Percentiles rank a stretch among this genome's conserved stretches.
These are phyloP conservation scores for Xyrichtys novacula DNA, from an alignment of 2,797 vertebrate species.

Conservation along the genomic window DNA sequence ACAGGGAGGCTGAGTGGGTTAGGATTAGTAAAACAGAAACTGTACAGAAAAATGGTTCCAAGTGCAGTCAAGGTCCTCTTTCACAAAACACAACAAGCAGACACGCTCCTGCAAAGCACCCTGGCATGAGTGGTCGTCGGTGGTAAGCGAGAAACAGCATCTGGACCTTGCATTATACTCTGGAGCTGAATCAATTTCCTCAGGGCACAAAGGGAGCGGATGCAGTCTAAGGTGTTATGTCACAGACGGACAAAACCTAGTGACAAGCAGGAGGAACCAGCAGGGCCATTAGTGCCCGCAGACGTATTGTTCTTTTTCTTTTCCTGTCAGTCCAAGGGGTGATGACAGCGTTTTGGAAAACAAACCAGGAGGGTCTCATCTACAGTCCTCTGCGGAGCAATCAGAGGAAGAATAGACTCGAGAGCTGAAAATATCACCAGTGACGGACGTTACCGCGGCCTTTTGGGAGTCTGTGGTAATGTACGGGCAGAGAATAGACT, in stretches of 20 bases:
- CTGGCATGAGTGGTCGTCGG: constrained; percentile 23
- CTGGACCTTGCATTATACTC: constrained; percentile 47
- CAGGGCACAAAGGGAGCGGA: constrained; percentile 47
- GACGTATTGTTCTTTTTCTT: constrained; percentile 64
- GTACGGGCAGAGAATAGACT: constrained; percentile 58
- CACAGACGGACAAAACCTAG: constrained; percentile 68
- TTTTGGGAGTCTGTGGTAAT: constrained; percentile 47
- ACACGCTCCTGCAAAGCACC: not conserved
- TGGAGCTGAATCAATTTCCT: constrained; percentile 61
- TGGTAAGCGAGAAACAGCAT: constrained; percentile 36
- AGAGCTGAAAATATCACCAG: constrained; percentile 9
- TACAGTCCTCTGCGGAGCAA: constrained; percentile 51
- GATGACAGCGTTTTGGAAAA: constrained; percentile 51
- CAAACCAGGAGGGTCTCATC: constrained; percentile 35
- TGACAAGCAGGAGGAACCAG: constrained; percentile 62
- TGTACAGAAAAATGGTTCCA: constrained; percentile 1
- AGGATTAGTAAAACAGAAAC: not conserved
- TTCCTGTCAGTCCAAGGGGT: constrained; percentile 54
- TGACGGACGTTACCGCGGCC: constrained; percentile 26
- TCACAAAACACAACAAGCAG: constrained; percentile 13
- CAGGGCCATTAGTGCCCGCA: constrained; percentile 49
- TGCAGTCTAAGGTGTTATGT: constrained; percentile 53
- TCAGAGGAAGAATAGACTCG: constrained; percentile 36
- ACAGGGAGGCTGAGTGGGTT: not conserved
- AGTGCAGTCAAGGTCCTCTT: not conserved